A percentile compares a stretch with the other conserved stretches of the same genome.
Conservation (phyloP, 2,888 invertebrate genomes). For the Agrilus cyanescens region DNA sequence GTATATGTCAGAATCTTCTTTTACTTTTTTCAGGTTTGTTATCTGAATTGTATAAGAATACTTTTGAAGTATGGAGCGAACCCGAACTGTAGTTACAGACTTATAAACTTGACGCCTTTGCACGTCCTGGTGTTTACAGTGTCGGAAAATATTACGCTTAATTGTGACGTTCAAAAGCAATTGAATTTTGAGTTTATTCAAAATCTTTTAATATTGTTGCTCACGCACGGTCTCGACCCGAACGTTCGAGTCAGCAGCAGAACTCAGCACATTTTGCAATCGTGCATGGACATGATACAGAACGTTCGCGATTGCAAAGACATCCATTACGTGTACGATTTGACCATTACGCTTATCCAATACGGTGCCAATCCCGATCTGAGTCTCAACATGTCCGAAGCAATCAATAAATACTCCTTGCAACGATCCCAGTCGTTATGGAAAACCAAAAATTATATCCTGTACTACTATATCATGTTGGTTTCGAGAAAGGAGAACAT, state of each 20-base stretch:
- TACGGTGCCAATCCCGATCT: constrained; percentile 65
- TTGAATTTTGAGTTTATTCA: constrained; percentile 59
- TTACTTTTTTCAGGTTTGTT: constrained; percentile 45
- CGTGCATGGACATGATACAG: constrained; percentile 57
- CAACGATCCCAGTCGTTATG: constrained; percentile 36
- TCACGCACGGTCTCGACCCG: constrained; percentile 57
- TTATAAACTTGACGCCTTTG: constrained; percentile 51
- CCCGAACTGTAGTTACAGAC: constrained; percentile 58
- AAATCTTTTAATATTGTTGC: constrained; percentile 49
- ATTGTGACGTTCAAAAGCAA: constrained; percentile 53
- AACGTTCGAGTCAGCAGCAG: constrained; percentile 45
- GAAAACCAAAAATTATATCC: constrained; percentile 48
- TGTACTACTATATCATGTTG: constrained; percentile 59
- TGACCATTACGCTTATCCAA: constrained; percentile 57
- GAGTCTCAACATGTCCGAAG: constrained; percentile 40
- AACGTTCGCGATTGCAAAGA: constrained; percentile 54
- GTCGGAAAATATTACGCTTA: constrained; percentile 57
- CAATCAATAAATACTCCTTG: constrained; percentile 31
- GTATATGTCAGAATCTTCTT: neutral
- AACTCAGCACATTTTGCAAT: constrained; percentile 58
- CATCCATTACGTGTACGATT: constrained; percentile 55
- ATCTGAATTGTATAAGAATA: constrained; percentile 56
- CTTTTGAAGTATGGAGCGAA: constrained; percentile 59
- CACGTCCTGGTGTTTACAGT: constrained; percentile 60
- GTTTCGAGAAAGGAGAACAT: constrained; percentile 55